Base-by-base conservation (phyloP, 2,888 invertebrate species). In the Temnothorax unifasciatus region DNA sequence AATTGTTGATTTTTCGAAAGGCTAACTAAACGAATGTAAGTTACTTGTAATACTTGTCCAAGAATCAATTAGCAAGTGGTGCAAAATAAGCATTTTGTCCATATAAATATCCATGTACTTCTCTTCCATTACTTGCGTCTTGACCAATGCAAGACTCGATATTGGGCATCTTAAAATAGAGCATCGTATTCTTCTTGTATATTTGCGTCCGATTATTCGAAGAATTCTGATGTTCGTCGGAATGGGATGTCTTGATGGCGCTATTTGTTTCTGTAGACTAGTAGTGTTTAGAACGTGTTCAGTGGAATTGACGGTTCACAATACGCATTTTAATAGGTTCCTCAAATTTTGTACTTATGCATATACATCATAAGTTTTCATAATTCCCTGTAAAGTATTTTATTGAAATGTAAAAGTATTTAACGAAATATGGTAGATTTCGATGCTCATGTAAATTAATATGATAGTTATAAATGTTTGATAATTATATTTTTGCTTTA, bases 291-390 rank as follows among this genome's bases (percentile, higher is more conserved):
- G 38, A 52, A 52, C 8, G n/a, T 50, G 18, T 50, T 50, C 18
- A 50, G 29, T 79, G 74, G 8, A 81, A 81, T 74, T 73, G 59
- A 73, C 18, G 74, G 44, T 34, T 79, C 25, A 13, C 18, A 15
- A 21, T 25, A 57, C 29, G 25, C 8, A 64, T 77, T 34, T 57
- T 6, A 73, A 71, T 34, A 21, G 21, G 38, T 21, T 34, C 4
- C 13, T 21, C 2, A 21, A 50, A 41, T 76, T 59, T n/a, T 3
- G 4, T 50, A 44, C 29, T 44, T 61, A 15, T 61, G 11, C 1
- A 44, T 15, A 21, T n/a, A 44, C 34, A n/a, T 21, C 5, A n/a
- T 8, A 47, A 47, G 3, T 64, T 38, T 38, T 38, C 5, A 34
- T 59, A 73, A 18, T 57, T 25, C 1, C 5, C 11, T 21, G 15